Evolutionary conservation across 2,888 invertebrate genomes (phyloP), one percentile per base, ranked within the genome.

Genomic region (Arge pagana): DNA sequence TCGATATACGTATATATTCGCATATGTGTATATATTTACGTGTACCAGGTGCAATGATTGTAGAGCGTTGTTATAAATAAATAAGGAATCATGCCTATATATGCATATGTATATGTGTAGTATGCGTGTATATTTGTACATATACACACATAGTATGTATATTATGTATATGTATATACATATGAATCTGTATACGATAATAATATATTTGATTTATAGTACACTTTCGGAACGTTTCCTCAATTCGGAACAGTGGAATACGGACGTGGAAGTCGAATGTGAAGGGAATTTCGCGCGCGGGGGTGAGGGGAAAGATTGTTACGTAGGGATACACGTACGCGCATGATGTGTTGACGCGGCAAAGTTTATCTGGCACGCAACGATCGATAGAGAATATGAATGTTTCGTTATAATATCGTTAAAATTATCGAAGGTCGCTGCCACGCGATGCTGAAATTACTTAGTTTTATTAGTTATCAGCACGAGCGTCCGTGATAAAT

Each of bases 131-230:
- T 53, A 54, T 52, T 35, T 53, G 55, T 48, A 55, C 37, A 35
- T 39, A 36, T 18, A 8, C 18, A 8, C 40, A 35, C 37, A 21
- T 40, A 33, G 33, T 48, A 50, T 40, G 33, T 50, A 55, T 36
- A 48, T 2, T 50, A 42, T 54, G 53, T 56, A 59, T 40, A 58
- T 48, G 52, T 49, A 56, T 41, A 56, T 43, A 54, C 42, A 55
- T 68, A 67, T 67, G 66, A 63, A 64, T 66, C 65, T 63, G 63
- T 59, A 56, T 57, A 42, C 57, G 16, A n/a, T n/a, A 45, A 54
- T 30, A 40, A 19, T 11, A 28, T 15, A 30, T 15, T 3, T n/a
- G n/a, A n/a, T n/a, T n/a, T n/a, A n/a, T n/a, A 28, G 31, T 6
- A 3, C 28, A 26, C n/a, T 42, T 42, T 30, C 42, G 30, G n/a